Evolutionary conservation across 2,797 vertebrate genomes (phyloP), one percentile per base, ranked within the genome.

Genomic region (Apodemus agrarius): DNA sequence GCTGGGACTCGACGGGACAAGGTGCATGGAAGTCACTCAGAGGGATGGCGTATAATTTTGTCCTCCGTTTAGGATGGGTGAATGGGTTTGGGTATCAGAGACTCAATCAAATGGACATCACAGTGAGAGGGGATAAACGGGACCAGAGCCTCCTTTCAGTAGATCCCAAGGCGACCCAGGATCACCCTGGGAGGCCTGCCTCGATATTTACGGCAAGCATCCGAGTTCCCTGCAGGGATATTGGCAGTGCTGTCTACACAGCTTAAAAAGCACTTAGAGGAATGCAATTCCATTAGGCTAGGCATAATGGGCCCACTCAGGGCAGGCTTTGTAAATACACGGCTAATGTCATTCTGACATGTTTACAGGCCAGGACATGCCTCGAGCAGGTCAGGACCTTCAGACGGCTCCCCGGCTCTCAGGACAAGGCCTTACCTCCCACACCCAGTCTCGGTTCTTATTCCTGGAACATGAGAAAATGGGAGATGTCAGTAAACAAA

Each of bases 211-310:
- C 26, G 2, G 85, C 65, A 72, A 92, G 54, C 83, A 61, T 93
- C 81, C 1, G 8, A 96, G 96, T 91, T 90, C 96, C 97, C 96
- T 83, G 95, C 97, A 98, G 95, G n/a, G 88, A 54, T 72, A 97
- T 90, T 91, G 93, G 91, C 79, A 49, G 54, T 78, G 69, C 76
- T 93, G 93, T 84, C 93, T 92, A 95, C 86, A 81, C 90, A 92
- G 76, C 94, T 97, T 61, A 90, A 96, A 97, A 97, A 97, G 93
- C 57, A 93, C 92, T 98, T 96, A 97, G 92, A 95, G 88, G 74
- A 93, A 96, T 85, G 96, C 59, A 95, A 65, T 81, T 93, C 94
- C 95, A 96, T 93, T 97, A 97, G 85, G 72, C n/a, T 29, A 83
- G 88, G 65, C 96, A 75, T 98, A 97, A 94, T 95, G 92, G 80